Percentiles rank a stretch among this genome's conserved stretches.
phyloP scores from a whole-genome alignment of 2,113 vertebrate genomes.

The Amblyornis subalaris region DNA sequence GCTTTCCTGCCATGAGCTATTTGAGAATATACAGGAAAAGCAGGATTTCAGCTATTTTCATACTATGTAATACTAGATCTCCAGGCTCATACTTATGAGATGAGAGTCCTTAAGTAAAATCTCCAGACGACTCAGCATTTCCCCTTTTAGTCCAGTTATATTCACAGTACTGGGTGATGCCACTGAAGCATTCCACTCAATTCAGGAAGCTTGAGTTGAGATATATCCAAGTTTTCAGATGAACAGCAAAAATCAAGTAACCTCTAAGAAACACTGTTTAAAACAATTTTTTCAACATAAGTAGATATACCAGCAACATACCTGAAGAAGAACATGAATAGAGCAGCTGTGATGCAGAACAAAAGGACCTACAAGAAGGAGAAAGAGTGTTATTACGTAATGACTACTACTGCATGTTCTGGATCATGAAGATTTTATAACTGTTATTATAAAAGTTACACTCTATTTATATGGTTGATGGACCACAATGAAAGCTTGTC shows the following conservation, averaged over 20 bases:
- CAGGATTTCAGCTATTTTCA: background rate
- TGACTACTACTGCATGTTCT: background rate
- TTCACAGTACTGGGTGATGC: background rate
- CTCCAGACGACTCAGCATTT: background rate
- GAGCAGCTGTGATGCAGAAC: constrained; percentile 83
- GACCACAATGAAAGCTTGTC: background rate
- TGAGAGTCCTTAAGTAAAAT: background rate
- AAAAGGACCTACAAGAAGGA: constrained; percentile 78
- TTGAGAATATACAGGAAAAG: background rate
- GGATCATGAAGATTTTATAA: background rate
- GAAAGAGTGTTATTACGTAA: constrained; percentile 34
- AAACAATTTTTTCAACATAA: background rate
- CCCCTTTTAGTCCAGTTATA: background rate
- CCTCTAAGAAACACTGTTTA: background rate
- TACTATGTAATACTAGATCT: background rate
- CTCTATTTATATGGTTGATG: background rate
- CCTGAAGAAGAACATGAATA: constrained; percentile 90
- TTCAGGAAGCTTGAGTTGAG: background rate
- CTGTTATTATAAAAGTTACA: background rate
- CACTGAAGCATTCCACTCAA: background rate
- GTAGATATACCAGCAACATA: constrained; percentile 54
- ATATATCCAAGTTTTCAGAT: background rate
- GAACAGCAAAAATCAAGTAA: background rate
- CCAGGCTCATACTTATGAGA: background rate
- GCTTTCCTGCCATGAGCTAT: background rate